phyloP scores from a whole-genome alignment of 2,113 vertebrate species.

The Psittacara wagleri region DNA sequence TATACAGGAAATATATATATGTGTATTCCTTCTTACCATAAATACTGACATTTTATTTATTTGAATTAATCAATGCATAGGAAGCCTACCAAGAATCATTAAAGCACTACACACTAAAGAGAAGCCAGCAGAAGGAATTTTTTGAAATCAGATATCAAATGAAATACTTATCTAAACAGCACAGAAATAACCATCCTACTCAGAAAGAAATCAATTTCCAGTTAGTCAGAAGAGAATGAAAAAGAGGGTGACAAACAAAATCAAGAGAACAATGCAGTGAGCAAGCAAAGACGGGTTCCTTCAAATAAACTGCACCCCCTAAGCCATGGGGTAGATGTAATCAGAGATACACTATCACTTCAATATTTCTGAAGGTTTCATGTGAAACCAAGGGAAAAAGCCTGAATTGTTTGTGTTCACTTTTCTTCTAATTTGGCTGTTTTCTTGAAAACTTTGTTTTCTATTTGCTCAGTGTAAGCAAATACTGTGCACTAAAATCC shows the following conservation, averaged over 20 bases:
- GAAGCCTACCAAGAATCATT: constrained; percentile 13
- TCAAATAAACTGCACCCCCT: background rate
- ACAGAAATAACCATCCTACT: constrained; percentile 9
- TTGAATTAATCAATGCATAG: constrained; percentile 36
- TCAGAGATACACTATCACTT: background rate
- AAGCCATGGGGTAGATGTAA: background rate
- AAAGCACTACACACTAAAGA: background rate
- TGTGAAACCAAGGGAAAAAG: background rate
- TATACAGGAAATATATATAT: constrained; percentile 7
- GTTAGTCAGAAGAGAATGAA: background rate
- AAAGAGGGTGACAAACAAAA: background rate
- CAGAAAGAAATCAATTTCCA: constrained; percentile 51
- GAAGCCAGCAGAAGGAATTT: background rate
- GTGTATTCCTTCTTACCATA: constrained; percentile 17
- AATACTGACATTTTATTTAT: constrained; percentile 41
- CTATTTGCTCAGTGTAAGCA: background rate
- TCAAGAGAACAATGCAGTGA: background rate
- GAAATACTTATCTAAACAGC: background rate
- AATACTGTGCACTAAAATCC: background rate
- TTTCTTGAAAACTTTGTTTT: background rate
- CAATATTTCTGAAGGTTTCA: background rate
- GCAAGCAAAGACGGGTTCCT: background rate
- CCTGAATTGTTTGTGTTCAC: background rate
- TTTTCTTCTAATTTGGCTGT: background rate
- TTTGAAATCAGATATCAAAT: background rate